Conservation (phyloP, 2,113 vertebrate genomes). For the Odobenus rosmarus region DNA sequence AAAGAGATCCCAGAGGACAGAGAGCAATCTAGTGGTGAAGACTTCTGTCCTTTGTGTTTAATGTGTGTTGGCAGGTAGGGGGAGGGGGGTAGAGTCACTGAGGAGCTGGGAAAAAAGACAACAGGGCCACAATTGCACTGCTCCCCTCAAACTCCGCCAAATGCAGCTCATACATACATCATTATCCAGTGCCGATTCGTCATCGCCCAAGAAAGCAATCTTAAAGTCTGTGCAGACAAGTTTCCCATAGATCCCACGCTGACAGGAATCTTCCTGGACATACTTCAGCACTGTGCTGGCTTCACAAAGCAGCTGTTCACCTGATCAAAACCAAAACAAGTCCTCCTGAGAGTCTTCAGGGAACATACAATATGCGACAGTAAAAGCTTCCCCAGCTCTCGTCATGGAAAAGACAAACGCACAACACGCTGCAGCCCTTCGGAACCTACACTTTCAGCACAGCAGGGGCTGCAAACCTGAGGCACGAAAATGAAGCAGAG, state of each 20-base stretch:
- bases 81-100: accelerated
- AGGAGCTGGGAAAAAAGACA: not conserved
- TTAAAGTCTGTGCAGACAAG: constrained; percentile 94
- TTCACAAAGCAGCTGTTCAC: constrained; percentile 92
- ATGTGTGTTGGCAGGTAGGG: not conserved
- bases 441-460: not conserved
- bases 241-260: constrained; percentile 89
- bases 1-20: not conserved
- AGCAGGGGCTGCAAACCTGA: not conserved
- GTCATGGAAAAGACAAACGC: not conserved
- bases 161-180: constrained; percentile 78
- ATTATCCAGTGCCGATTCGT: constrained; percentile 85
- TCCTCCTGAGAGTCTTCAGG: not conserved
- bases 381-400: not conserved
- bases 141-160: not conserved
- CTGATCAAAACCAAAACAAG: constrained; percentile 80
- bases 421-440: accelerated
- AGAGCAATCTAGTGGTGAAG: not conserved
- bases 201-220: constrained; percentile 90
- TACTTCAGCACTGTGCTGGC: constrained; percentile 89
- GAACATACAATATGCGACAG: not conserved
- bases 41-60: not conserved
- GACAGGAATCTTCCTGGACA: constrained; percentile 89
- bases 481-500: too few species aligned
- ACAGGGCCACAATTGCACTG: accelerated